Conservation (phyloP, 1,140 invertebrate species). For the Mizuhopecten yessoensis region DNA sequence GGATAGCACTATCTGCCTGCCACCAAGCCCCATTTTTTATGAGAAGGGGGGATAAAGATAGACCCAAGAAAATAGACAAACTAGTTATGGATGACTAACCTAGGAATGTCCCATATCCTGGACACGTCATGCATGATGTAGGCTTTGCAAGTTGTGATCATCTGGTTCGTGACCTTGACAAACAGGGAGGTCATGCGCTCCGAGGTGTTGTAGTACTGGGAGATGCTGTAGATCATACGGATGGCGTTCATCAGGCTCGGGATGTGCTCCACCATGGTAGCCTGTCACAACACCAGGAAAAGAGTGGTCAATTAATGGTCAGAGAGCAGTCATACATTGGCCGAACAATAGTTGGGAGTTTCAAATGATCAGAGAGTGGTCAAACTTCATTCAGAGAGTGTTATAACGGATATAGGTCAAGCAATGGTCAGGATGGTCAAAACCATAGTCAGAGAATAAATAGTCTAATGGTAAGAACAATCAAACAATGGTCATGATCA, state of each 20-base stretch:
- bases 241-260: conserved; percentile 84
- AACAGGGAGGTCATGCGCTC: conserved; percentile 84
- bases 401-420: no score
- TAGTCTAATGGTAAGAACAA: no score
- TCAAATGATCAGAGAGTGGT: neutral
- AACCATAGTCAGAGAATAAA: no score
- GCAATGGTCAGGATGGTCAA: no score
- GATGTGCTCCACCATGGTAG: conserved; percentile 82
- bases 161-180: conserved; percentile 95
- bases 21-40: no score
- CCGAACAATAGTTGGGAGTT: neutral
- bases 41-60: no score
- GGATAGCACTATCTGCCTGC: no score
- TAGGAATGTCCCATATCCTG: conserved; percentile 95
- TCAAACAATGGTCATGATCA: no score
- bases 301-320: neutral
- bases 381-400: no score
- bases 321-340: neutral
- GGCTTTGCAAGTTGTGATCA: conserved; percentile 96
- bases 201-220: conserved; percentile 84
- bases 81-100: conserved; percentile 82
- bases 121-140: conserved; percentile 94
- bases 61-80: no score
- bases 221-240: conserved; percentile 84
- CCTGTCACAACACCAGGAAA: conserved; percentile 84